These are phyloP conservation scores for Drosophila bunnanda DNA, from an alignment of 2,888 invertebrate genomes.

Conservation along the genomic window DNA sequence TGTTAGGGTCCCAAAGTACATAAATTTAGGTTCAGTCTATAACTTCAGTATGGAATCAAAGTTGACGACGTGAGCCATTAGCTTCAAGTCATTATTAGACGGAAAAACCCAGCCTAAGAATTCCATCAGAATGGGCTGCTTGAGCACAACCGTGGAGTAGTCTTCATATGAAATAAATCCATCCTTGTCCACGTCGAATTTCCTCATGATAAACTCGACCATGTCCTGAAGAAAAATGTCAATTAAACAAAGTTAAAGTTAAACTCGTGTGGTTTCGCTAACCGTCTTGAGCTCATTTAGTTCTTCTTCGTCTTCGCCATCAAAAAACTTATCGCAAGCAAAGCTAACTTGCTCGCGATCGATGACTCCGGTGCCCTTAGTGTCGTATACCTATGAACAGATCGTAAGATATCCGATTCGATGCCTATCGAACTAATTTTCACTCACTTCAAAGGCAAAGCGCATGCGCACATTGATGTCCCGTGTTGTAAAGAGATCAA, in stretches of 20 bases:
- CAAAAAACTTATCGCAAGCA: slow-evolving; percentile 84
- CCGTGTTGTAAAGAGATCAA: slow-evolving; percentile 89
- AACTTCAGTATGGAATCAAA: slow-evolving; percentile 16
- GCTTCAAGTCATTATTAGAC: slow-evolving; percentile 12
- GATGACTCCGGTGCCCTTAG: slow-evolving; percentile 88
- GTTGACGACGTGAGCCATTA: slow-evolving; percentile 34
- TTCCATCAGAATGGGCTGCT: slow-evolving; percentile 89
- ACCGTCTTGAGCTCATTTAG: slow-evolving; percentile 87
- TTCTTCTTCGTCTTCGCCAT: slow-evolving; percentile 88
- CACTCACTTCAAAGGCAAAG: slow-evolving; percentile 86
- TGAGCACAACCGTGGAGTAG: slow-evolving; percentile 86
- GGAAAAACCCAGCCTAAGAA: slow-evolving; percentile 91
- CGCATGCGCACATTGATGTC: slow-evolving; percentile 88
- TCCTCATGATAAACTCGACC: slow-evolving; percentile 89
- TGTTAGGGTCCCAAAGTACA: no score
- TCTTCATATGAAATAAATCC: slow-evolving; percentile 88
- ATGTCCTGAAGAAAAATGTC: slow-evolving; percentile 86
- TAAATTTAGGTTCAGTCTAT: neutral
- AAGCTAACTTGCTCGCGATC: slow-evolving; percentile 89
- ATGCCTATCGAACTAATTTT: neutral
- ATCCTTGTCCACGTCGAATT: slow-evolving; percentile 91
- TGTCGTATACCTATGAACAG: slow-evolving; percentile 86
- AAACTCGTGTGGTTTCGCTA: neutral
- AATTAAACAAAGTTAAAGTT: neutral
- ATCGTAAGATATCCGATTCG: neutral